These are phyloP conservation scores for Oceanites oceanicus DNA, from an alignment of 2,113 vertebrate species.

Conservation along the genomic window DNA sequence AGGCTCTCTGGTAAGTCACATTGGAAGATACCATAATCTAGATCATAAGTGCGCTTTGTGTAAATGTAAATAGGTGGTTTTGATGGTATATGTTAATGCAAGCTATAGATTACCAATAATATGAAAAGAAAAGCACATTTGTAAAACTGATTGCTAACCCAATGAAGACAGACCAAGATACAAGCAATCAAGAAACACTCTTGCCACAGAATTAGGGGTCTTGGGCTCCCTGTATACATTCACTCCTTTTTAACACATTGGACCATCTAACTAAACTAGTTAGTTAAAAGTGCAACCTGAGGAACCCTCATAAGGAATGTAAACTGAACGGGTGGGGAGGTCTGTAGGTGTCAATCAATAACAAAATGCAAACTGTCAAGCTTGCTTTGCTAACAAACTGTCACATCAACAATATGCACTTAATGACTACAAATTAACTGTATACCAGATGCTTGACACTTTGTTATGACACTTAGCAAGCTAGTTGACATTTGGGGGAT, in stretches of 20 bases:
- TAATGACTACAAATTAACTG: conserved; percentile 92
- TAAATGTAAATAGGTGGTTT: background rate
- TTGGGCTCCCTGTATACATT: background rate
- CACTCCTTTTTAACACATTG: conserved; percentile 46
- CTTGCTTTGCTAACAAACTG: conserved; percentile 90
- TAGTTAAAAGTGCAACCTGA: conserved; percentile 70
- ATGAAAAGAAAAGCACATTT: background rate
- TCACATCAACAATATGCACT: conserved; percentile 92
- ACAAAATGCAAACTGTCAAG: conserved; percentile 86
- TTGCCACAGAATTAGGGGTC: background rate
- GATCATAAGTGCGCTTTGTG: rapidly evolving
- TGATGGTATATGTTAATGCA: background rate
- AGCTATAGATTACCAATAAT: background rate
- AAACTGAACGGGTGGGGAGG: conserved; percentile 77
- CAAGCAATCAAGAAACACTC: background rate
- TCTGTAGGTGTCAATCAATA: conserved; percentile 87
- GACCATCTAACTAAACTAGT: conserved; percentile 59
- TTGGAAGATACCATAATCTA: background rate
- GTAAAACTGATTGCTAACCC: background rate
- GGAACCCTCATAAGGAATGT: conserved; percentile 74
- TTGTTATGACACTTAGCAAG: conserved; percentile 90
- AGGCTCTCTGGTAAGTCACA: conserved; percentile 14
- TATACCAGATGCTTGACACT: conserved; percentile 91
- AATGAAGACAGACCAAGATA: background rate
- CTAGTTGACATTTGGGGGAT: conserved; percentile 88